A percentile compares a stretch with the other conserved stretches of the same genome.
Evolutionary conservation across 2,797 vertebrate genomes (phyloP).

Genomic region (Urophycis tenuis): DNA sequence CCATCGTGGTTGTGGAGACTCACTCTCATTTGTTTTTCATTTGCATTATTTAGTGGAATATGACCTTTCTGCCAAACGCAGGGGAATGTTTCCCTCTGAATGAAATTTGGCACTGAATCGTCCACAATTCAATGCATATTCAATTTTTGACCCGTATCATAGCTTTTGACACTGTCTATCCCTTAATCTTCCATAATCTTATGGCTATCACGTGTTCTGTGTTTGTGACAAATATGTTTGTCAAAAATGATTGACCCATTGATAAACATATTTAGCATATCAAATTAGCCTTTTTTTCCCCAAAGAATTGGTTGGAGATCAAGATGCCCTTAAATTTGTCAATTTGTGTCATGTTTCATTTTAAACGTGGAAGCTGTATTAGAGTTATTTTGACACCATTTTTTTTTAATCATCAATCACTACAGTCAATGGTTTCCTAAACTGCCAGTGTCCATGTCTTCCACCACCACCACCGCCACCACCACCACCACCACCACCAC

Average conservation of each 20-base stretch:
- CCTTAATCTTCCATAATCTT: too few relatives aligned
- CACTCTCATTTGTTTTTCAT: background rate
- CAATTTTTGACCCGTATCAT: background rate
- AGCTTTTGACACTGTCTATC: background rate
- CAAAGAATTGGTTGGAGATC: background rate
- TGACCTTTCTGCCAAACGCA: background rate
- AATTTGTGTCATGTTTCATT: too few relatives aligned
- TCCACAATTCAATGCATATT: background rate
- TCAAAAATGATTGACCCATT: background rate
- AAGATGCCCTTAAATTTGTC: background rate
- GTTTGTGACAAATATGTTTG: background rate
- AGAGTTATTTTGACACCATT: background rate
- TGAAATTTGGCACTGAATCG: background rate
- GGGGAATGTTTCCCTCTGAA: background rate
- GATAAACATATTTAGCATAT: background rate
- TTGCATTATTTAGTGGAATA: background rate
- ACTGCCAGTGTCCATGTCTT: conserved; percentile 13
- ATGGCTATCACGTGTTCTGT: background rate
- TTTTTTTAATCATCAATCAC: background rate
- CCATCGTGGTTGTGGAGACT: too few relatives aligned
- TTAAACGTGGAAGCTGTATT: background rate
- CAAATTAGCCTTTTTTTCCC: background rate
- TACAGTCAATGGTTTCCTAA: conserved; percentile 14
- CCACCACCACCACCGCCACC: conserved; percentile 34
- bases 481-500: conserved; percentile 27